Evolutionary conservation across 2,888 invertebrate genomes (phyloP).

Genomic region (Mystacides longicornis): DNA sequence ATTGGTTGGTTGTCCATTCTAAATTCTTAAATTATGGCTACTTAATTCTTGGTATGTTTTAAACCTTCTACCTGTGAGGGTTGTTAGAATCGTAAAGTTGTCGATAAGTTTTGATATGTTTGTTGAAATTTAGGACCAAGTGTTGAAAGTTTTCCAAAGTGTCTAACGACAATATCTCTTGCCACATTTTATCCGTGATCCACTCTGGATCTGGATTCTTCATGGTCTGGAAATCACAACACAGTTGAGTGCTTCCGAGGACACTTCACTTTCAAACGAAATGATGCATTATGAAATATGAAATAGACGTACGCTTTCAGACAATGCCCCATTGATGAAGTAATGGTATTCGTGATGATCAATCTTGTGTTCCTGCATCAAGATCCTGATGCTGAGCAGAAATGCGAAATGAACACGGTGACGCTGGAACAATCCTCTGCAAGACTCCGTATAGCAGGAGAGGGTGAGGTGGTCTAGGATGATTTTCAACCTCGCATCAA

Average conservation of each 20-base stretch:
- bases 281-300: not conserved
- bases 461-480: conserved; percentile 75
- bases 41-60: too few relatives aligned
- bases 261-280: not conserved
- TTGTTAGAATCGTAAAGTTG: conserved; percentile 58
- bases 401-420: conserved; percentile 80
- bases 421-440: conserved; percentile 75
- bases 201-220: conserved; percentile 73
- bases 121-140: conserved; percentile 56
- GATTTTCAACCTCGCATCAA: conserved; percentile 65
- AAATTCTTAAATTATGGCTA: too few relatives aligned
- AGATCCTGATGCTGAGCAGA: conserved; percentile 65
- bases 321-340: conserved; percentile 66
- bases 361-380: conserved; percentile 52
- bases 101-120: conserved; percentile 49
- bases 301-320: conserved; percentile 28
- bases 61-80: conserved; percentile 66
- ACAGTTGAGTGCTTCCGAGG: not conserved
- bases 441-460: conserved; percentile 73
- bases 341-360: conserved; percentile 58
- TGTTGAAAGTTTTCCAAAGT: conserved; percentile 53
- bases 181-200: conserved; percentile 76
- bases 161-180: conserved; percentile 67
- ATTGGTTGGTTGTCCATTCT: too few relatives aligned
- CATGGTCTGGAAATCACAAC: conserved; percentile 34